Base-by-base conservation (phyloP, 2,888 invertebrate genomes). In the Zygogramma bicolorata region DNA sequence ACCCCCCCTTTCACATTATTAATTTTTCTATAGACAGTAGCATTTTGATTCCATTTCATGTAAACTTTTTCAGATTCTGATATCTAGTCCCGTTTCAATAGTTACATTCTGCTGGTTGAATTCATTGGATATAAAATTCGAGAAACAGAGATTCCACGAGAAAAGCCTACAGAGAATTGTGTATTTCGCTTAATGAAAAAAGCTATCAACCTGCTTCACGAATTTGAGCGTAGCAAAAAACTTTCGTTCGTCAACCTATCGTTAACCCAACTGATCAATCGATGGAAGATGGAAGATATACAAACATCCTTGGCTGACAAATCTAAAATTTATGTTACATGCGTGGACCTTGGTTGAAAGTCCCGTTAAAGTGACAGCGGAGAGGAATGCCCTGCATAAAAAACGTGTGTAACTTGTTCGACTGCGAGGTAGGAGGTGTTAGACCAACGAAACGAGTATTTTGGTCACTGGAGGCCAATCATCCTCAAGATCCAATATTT, bases 281-380 rank as follows among this genome's bases (percentile, higher is more conserved):
- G 61, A 61, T 70, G 34, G 59, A 15, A 65, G 66, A 10, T 13
- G n/a, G n/a, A n/a, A n/a, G n/a, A 61, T 63, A 57, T 31, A 38
- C 70, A 66, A 25, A 66, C 61, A 70, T 42, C 73, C 73, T 73
- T 73, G 73, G 66, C 69, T 73, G 70, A 70, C 69, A 73, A 70
- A 66, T 60, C 66, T 63, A 69, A 58, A 66, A 69, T 61, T 67
- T 73, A 27, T 69, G 75, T 75, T 73, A 73, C 34, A 57, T 71
- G 75, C 75, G 75, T 75, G 66, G 75, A 75, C 66, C 73, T 75
- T 75, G 71, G 46, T 68, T 68, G 74, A 71, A 75, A 49, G 71
- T 68, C 66, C 75, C 73, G 75, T 75, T 75, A 75, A 73, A 73
- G 62, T 71, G 70, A 71, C 73, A 75, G 66, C 66, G 58, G 63